Conservation (phyloP, 1,140 invertebrate species). For the Penaeus indicus region DNA sequence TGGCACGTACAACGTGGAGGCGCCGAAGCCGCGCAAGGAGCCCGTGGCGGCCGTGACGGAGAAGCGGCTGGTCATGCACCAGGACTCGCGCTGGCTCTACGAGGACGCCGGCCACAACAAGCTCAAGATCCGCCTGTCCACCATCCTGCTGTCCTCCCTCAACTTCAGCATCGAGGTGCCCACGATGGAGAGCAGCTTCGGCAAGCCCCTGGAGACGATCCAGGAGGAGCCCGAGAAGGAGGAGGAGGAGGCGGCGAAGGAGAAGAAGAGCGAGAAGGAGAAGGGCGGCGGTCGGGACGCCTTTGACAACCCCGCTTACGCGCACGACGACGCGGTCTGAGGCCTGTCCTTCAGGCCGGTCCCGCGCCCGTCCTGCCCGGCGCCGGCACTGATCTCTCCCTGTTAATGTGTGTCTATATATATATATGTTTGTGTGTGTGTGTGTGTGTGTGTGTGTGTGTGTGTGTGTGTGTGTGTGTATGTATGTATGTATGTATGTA, state of each 20-base stretch:
- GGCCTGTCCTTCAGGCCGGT: not conserved
- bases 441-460: no score
- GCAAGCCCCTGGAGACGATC: slow-evolving; percentile 51
- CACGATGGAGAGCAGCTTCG: slow-evolving; percentile 54
- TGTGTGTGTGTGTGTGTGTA: no score
- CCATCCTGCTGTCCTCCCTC: slow-evolving; percentile 61
- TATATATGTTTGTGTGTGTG: no score
- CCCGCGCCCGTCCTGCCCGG: no score
- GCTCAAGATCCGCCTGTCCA: slow-evolving; percentile 61
- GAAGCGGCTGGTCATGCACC: slow-evolving; percentile 62
- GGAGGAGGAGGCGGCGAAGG: slow-evolving; percentile 31
- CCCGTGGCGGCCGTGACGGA: slow-evolving; percentile 57
- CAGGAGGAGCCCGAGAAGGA: slow-evolving; percentile 45
- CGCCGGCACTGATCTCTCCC: no score
- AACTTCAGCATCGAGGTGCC: slow-evolving; percentile 66
- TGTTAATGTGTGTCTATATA: not conserved
- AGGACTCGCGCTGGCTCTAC: slow-evolving; percentile 64
- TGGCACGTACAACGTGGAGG: slow-evolving; percentile 58
- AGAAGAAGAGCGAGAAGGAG: not conserved
- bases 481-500: no score
- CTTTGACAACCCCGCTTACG: slow-evolving; percentile 37
- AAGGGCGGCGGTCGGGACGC: not conserved
- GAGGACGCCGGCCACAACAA: slow-evolving; percentile 61
- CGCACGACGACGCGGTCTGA: not conserved
- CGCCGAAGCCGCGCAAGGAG: slow-evolving; percentile 11